These are phyloP conservation scores for Callipepla californica DNA, from an alignment of 2,113 vertebrate species.

Conservation along the genomic window DNA sequence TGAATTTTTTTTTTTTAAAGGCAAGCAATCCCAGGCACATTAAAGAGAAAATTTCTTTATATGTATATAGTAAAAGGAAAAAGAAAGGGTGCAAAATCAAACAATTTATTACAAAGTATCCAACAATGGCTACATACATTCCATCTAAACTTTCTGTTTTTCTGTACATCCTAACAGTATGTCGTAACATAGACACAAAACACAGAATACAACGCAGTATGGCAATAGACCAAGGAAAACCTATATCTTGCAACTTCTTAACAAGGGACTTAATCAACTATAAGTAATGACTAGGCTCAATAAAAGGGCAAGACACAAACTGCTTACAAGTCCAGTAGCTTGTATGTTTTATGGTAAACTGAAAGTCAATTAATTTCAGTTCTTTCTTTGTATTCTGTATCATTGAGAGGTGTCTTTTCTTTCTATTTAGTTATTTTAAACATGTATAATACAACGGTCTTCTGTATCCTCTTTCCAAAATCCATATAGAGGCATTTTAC, in stretches of 20 bases:
- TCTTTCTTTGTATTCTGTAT: neutral
- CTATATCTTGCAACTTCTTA: neutral
- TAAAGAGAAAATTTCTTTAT: neutral
- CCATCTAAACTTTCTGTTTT: neutral
- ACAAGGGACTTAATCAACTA: rapidly evolving
- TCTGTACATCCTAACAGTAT: neutral
- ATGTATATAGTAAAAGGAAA: neutral
- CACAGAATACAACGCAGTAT: neutral
- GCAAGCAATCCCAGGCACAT: neutral
- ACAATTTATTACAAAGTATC: neutral
- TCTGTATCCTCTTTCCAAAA: neutral
- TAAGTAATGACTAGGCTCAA: neutral
- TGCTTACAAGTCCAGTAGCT: neutral
- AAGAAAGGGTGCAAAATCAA: rapidly evolving
- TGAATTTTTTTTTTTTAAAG: neutral
- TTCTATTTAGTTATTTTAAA: neutral
- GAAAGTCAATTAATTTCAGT: neutral
- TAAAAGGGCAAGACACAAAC: neutral
- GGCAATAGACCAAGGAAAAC: neutral
- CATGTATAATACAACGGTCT: neutral
- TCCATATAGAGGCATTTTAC: neutral
- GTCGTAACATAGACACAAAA: neutral
- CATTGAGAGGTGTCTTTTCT: neutral
- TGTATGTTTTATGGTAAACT: neutral
- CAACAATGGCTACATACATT: neutral